Evolutionary conservation across 1,140 invertebrate genomes (phyloP).

Genomic region (Myzus persicae): DNA sequence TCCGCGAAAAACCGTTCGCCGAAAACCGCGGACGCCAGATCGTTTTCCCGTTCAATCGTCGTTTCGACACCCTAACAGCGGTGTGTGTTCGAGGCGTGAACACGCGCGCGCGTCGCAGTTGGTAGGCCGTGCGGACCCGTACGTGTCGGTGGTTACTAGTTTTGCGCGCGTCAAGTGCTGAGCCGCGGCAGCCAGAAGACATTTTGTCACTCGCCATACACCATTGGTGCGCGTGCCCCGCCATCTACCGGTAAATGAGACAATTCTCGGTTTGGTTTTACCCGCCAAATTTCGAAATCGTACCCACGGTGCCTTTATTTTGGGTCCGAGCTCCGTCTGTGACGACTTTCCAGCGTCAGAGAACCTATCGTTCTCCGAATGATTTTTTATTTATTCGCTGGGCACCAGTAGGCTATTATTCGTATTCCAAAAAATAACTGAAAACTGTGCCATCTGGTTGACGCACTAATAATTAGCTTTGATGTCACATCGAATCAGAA

Average conservation of each 20-base stretch:
- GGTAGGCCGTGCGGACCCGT: not conserved
- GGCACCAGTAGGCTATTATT: no score
- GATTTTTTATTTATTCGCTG: no score
- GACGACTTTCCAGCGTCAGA: not conserved
- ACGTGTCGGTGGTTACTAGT: conserved; percentile 44
- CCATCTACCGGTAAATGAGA: not conserved
- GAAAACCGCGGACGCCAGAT: not conserved
- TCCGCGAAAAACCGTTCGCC: not conserved
- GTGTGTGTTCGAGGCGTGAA: not conserved
- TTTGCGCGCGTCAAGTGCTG: conserved; percentile 19
- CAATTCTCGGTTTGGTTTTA: not conserved
- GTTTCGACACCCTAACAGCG: not conserved
- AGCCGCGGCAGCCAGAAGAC: not conserved
- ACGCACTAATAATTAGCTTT: no score
- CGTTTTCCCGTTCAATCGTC: not conserved
- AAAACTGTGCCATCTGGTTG: no score
- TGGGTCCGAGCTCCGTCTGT: no score
- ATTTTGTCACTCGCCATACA: not conserved
- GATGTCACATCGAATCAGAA: not conserved
- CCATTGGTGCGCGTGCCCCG: conserved; percentile 14
- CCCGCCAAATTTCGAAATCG: conserved; percentile 25
- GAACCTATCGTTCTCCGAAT: no score
- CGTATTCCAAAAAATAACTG: no score
- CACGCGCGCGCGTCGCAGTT: not conserved
- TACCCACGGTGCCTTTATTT: not conserved